Base-by-base conservation (phyloP, 2,113 vertebrate genomes). In the Camelus bactrianus region DNA sequence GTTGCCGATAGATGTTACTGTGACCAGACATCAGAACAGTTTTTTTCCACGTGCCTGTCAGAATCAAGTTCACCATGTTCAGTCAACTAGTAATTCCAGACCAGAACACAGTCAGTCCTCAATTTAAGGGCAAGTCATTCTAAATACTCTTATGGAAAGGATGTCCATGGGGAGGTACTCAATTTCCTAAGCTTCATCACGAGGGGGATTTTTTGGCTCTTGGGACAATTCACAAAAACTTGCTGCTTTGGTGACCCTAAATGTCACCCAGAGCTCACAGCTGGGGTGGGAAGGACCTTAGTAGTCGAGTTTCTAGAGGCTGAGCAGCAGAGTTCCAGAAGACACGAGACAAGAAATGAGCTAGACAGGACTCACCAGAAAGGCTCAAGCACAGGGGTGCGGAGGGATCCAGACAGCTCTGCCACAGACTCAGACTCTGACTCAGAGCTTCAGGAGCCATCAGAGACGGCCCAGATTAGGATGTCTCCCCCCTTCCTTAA, bases 401-500 rank as follows among this genome's bases (percentile, higher is more conserved):
- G 24, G 48, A 2, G 1, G 28, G n/a, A 9, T 48, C 22, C 54
- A 54, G 8, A 22, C 11, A 9, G 86, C 30, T 42, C 92, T 52
- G 19, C 38, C 38, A 42, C 38, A 42, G 38, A 42, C 38, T 42
- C 38, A 42, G 38, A 42, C 38, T 42, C 38, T 42, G 13, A n/a
- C 30, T 32, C 30, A 30, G 46, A 24, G 58, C 35, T 0, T 1
- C 16, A 24, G 3, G 32, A 58, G 38, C 42, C 13, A 4, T 8
- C 0, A 3, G 30, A 28, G 17, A 30, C 58, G 17, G 35, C 48
- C 35, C 5, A 19, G 13, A 28, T 5, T 20, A 85, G 60, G 8
- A 22, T 8, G 12, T 1, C 0, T 0, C 13, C 14, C 24, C 1
- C 13, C 81, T n/a, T 58, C 62, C 20, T 24, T 13, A 48, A 16